Percentiles rank a stretch among this genome's conserved stretches.
phyloP scores from a whole-genome alignment of 2,113 vertebrate species.

The Scartelaos histophorus region DNA sequence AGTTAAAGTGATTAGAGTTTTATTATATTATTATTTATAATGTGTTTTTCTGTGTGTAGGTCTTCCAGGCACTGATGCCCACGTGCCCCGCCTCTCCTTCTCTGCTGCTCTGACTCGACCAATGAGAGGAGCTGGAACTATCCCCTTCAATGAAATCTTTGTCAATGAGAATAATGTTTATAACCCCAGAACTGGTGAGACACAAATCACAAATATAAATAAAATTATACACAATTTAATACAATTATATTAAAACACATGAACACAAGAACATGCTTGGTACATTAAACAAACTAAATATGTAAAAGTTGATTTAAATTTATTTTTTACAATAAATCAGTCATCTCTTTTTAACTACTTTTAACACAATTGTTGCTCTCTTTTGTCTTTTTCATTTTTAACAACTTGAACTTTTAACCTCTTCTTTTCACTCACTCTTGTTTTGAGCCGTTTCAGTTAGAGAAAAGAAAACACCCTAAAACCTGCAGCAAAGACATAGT shows the following conservation, averaged over 20 bases:
- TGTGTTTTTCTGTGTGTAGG: constrained; percentile 69
- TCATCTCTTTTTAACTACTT: background rate
- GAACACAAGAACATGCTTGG: too few relatives aligned
- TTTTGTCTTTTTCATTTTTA: background rate
- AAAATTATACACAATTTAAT: too few relatives aligned
- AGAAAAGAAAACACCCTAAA: background rate
- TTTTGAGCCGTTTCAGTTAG: background rate
- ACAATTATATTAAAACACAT: too few relatives aligned
- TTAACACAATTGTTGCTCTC: background rate
- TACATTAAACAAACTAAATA: too few relatives aligned
- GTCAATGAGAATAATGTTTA: constrained; percentile 87
- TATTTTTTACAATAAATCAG: background rate
- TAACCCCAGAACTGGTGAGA: constrained; percentile 81
- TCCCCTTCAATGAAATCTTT: constrained; percentile 85
- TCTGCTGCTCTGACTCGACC: constrained; percentile 85
- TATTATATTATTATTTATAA: background rate
- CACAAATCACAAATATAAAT: background rate
- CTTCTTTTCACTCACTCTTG: background rate
- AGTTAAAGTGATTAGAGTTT: constrained; percentile 8
- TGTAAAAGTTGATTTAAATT: background rate
- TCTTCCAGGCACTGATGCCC: constrained; percentile 79
- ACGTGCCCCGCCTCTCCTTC: constrained; percentile 83
- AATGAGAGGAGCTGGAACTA: constrained; percentile 79
- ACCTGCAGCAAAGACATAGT: background rate
- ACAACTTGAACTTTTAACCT: background rate